Conservation (phyloP, 2,888 invertebrate genomes). For the Pegoplata infirma region DNA sequence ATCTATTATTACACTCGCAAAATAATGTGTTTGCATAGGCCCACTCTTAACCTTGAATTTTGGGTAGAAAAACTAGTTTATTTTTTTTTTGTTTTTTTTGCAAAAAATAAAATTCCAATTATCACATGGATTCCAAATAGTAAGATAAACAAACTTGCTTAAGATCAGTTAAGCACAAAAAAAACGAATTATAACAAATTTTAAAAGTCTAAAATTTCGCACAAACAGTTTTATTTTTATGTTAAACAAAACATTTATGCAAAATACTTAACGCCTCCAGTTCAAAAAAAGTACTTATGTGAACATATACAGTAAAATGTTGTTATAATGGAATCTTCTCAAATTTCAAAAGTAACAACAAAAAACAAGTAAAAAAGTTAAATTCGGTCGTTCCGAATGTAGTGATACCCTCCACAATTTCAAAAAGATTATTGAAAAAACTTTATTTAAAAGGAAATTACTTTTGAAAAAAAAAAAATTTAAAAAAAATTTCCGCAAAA, state of each 20-base stretch:
- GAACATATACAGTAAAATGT: too few relatives aligned
- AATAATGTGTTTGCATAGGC: background rate
- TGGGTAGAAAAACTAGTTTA: background rate
- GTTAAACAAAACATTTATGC: slow-evolving; percentile 24
- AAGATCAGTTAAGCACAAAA: slow-evolving; percentile 1
- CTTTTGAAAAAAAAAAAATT: too few relatives aligned
- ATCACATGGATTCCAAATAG: background rate
- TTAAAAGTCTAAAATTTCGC: background rate
- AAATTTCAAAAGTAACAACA: too few relatives aligned
- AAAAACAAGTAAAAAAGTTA: too few relatives aligned
- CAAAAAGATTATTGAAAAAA: too few relatives aligned
- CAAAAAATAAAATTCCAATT: background rate
- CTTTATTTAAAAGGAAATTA: too few relatives aligned
- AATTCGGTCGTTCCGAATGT: too few relatives aligned
- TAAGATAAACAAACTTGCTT: background rate
- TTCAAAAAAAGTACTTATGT: background rate
- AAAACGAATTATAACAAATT: background rate
- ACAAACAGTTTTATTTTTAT: background rate
- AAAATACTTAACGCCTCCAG: slow-evolving; percentile 48
- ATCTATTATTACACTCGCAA: background rate
- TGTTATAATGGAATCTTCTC: too few relatives aligned
- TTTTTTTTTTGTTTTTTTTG: too few relatives aligned
- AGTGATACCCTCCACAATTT: too few relatives aligned
- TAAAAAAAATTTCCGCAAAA: too few relatives aligned
- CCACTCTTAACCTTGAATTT: background rate